phyloP scores from a whole-genome alignment of 2,888 invertebrate genomes.

The Tholera decimalis region DNA sequence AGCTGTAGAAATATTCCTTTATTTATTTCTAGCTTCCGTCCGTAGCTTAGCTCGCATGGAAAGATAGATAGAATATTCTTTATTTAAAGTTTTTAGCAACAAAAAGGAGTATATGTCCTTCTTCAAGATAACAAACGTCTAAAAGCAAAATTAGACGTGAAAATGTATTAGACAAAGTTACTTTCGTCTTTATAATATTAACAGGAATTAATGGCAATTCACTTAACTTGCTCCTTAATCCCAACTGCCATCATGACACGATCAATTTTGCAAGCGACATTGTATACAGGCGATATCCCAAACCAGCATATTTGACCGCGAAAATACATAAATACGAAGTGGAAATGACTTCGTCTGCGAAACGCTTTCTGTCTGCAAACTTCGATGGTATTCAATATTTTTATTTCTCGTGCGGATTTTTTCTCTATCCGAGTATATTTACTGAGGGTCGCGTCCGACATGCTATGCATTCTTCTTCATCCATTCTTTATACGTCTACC shows the following conservation, averaged over 20 bases:
- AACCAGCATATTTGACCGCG: slow-evolving; percentile 26
- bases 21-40: too few relatives aligned
- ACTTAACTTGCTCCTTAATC: background rate
- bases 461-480: slow-evolving; percentile 11
- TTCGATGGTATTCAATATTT: slow-evolving; percentile 44
- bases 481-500: slow-evolving; percentile 1
- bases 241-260: background rate
- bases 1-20: too few relatives aligned
- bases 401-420: slow-evolving; percentile 33
- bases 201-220: too few relatives aligned
- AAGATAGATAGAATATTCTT: too few relatives aligned
- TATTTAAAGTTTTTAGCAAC: too few relatives aligned
- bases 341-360: slow-evolving; percentile 33
- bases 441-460: slow-evolving; percentile 36
- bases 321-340: slow-evolving; percentile 42
- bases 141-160: too few relatives aligned
- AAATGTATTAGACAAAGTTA: too few relatives aligned
- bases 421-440: slow-evolving; percentile 27
- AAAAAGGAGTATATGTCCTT: too few relatives aligned
- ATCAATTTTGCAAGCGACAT: background rate
- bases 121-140: too few relatives aligned
- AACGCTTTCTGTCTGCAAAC: slow-evolving; percentile 38
- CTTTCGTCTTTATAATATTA: too few relatives aligned
- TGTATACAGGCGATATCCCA: background rate
- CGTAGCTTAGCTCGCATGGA: too few relatives aligned